Percentiles rank a stretch among this genome's conserved stretches.
phyloP scores from a whole-genome alignment of 2,113 vertebrate species.

The Xenopus borealis region DNA sequence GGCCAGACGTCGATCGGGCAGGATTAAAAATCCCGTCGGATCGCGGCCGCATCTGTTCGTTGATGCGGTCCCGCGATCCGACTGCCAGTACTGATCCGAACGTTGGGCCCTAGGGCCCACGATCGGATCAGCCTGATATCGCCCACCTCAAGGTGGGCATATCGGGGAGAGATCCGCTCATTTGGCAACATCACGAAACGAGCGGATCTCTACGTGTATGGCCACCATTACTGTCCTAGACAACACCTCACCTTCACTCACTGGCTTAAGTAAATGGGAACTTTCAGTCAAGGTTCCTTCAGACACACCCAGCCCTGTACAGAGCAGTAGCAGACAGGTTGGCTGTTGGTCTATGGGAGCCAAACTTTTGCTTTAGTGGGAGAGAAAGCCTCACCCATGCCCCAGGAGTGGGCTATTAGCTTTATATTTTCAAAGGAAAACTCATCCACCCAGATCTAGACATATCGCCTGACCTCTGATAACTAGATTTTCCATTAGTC shows the following conservation, averaged over 20 bases:
- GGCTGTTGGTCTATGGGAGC: slow-evolving; percentile 57
- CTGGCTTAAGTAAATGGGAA: background rate
- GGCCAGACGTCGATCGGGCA: too few relatives aligned
- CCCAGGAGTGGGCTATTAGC: slow-evolving; percentile 54
- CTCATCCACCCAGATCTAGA: slow-evolving; percentile 20
- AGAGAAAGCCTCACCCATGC: slow-evolving; percentile 49
- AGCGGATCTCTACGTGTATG: too few relatives aligned
- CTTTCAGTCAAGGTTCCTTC: slow-evolving; percentile 19
- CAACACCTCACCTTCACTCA: background rate
- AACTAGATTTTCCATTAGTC: background rate
- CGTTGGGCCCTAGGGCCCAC: too few relatives aligned
- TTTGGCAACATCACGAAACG: too few relatives aligned
- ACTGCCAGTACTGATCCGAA: too few relatives aligned
- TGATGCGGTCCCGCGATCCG: too few relatives aligned
- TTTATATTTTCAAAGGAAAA: slow-evolving; percentile 53
- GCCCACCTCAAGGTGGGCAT: too few relatives aligned
- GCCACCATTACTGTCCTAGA: background rate
- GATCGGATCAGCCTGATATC: too few relatives aligned
- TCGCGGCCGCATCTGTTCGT: too few relatives aligned
- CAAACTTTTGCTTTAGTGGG: slow-evolving; percentile 51
- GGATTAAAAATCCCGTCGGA: too few relatives aligned
- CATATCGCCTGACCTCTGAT: slow-evolving; percentile 7
- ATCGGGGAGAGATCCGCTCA: too few relatives aligned
- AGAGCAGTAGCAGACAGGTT: slow-evolving; percentile 50
- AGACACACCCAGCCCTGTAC: slow-evolving; percentile 47